Base-by-base conservation (phyloP, 1,140 invertebrate genomes). In the Bombus difficillimus region DNA sequence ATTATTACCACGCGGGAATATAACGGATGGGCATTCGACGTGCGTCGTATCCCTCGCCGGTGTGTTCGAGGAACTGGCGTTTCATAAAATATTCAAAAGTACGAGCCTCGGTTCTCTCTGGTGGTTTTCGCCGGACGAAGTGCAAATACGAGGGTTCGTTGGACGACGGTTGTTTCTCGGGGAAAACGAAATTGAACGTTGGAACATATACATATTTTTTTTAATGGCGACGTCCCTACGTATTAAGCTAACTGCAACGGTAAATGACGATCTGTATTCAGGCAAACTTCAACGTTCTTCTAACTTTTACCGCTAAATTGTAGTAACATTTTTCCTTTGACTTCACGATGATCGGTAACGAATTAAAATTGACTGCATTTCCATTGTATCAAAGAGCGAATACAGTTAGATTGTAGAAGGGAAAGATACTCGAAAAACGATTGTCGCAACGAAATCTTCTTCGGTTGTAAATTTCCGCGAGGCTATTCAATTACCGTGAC, bases 31-130 rank as follows among this genome's bases (percentile, higher is more conserved):
- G 34, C 77, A 25, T 79, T 79, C n/a, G 53, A 64, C 12, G 39
- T 22, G 74, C 18, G 3, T 18, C 12, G 41, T 18, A 25, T 68
- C 22, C 43, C 59, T 8, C 25, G n/a, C 53, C 53, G 25, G 9
- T 3, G 13, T 3, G 57, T 76, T 76, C 81, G 39, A 76, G 34
- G 73, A 68, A 83, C 59, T 53, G 72, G 73, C 34, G n/a, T 25
- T 62, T 77, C 37, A 83, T 83, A 66, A 69, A 77, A 83, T 83
- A 83, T 83, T 77, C 74, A 83, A 32, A 22, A 25, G 34, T 12
- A 39, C 25, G 34, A 22, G 41, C 72, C 25, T 18, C 15, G 12
- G 18, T 76, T 66, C n/a, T 76, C 73, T 41, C 68, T 5, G 32
- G 18, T n/a, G 47, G 28, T 57, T 72, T 34, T 43, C 37, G 34